Conservation (phyloP, 2,888 invertebrate genomes). For the Ectemnius cavifrons region DNA sequence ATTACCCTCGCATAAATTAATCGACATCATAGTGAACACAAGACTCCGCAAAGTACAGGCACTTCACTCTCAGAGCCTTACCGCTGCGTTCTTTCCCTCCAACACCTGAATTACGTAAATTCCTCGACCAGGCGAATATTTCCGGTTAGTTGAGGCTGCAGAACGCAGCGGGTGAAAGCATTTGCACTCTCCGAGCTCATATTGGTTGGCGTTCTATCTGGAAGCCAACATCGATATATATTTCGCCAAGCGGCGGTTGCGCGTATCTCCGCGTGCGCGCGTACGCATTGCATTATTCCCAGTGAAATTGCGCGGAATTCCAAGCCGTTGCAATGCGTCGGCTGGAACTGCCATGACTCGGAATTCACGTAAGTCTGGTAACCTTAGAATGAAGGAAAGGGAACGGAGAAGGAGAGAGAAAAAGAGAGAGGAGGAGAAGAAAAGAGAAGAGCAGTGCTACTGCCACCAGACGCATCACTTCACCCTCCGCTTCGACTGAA, state of each 20-base stretch:
- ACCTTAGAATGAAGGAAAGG: slow-evolving; percentile 34
- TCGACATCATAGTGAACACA: no score
- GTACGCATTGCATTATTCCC: slow-evolving; percentile 50
- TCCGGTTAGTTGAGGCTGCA: slow-evolving; percentile 22
- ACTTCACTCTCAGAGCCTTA: no score
- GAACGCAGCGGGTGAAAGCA: slow-evolving; percentile 51
- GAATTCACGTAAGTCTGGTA: slow-evolving; percentile 46
- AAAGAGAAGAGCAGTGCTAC: neutral
- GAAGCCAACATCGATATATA: slow-evolving; percentile 50
- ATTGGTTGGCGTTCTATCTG: slow-evolving; percentile 2
- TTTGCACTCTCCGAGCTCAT: slow-evolving; percentile 21
- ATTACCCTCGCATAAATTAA: no score
- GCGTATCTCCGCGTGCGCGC: slow-evolving; percentile 20
- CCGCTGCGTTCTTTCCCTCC: slow-evolving; percentile 32
- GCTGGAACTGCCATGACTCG: slow-evolving; percentile 22
- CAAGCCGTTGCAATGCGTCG: slow-evolving; percentile 45
- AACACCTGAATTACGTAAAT: slow-evolving; percentile 45
- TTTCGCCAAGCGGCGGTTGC: slow-evolving; percentile 47
- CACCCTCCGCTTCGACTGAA: neutral
- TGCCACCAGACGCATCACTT: neutral
- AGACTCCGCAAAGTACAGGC: no score
- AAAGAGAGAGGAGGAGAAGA: neutral
- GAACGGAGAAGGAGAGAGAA: neutral
- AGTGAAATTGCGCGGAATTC: slow-evolving; percentile 56
- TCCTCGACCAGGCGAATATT: slow-evolving; percentile 17